phyloP scores from a whole-genome alignment of 2,888 invertebrate species.

The Rhagophthalmus giganteus region DNA sequence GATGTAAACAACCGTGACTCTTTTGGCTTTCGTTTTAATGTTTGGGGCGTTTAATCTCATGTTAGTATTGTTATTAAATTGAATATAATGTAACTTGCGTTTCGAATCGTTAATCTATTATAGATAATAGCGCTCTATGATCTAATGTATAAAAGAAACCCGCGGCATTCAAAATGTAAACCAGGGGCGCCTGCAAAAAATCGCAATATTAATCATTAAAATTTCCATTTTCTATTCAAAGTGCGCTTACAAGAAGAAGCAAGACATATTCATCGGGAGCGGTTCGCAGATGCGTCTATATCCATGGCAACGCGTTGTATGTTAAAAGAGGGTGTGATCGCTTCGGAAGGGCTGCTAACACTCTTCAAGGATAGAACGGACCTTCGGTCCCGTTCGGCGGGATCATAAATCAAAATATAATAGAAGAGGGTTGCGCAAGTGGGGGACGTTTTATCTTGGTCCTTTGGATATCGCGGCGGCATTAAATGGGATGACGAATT shows the following conservation, averaged over 20 bases:
- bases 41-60: no score
- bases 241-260: slow-evolving; percentile 27
- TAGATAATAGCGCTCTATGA: no score
- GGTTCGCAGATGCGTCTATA: slow-evolving; percentile 46
- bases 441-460: slow-evolving; percentile 25
- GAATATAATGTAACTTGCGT: no score
- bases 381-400: slow-evolving; percentile 35
- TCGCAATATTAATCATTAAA: slow-evolving; percentile 28
- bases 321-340: slow-evolving; percentile 40
- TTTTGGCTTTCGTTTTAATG: no score
- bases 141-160: no score
- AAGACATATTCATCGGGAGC: slow-evolving; percentile 30
- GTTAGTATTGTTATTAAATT: no score
- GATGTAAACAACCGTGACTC: no score
- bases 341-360: slow-evolving; percentile 32
- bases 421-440: slow-evolving; percentile 29
- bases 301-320: slow-evolving; percentile 43
- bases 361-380: slow-evolving; percentile 31
- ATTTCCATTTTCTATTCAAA: slow-evolving; percentile 27
- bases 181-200: no score
- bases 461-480: slow-evolving; percentile 24
- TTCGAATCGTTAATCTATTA: no score
- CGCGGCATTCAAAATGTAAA: no score
- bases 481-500: slow-evolving; percentile 32
- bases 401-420: slow-evolving; percentile 37